Base-by-base conservation (phyloP, 2,888 invertebrate species). In the Odontocerum albicorne region DNA sequence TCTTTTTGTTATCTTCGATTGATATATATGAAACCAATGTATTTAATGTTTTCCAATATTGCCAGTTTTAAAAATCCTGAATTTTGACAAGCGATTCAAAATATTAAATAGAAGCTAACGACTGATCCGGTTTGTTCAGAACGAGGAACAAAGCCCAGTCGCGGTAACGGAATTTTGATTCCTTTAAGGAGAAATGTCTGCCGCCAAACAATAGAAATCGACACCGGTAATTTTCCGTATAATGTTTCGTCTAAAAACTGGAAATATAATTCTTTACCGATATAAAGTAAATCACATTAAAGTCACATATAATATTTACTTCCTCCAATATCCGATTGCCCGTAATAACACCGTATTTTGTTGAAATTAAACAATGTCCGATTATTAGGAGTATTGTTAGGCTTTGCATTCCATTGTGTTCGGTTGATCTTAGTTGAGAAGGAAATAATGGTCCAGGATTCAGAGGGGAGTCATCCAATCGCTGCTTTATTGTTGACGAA, bases 401-500 rank as follows among this genome's bases (percentile, higher is more conserved):
- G 42, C 16, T 46, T 16, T 17, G 46, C 31, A 43, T 55, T 54
- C 50, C 53, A 53, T 49, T 55, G 57, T 52, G 44, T 36, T 47
- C 21, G 47, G 31, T 49, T 38, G 57, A 57, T 57, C 57, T 57
- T 22, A 39, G 40, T 15, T 15, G 40, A 43, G 51, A 20, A 45
- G 53, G 59, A 49, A 49, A 59, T 49, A 59, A 56, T 56, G 46
- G 56, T 39, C 50, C 49, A 40, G 42, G 49, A 19, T 49, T 13
- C 39, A 22, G 49, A 43, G 57, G 57, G 55, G 55, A 42, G 57
- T 36, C 42, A 49, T 49, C 55, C 57, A 52, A 57, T 60, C 57
- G 57, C 57, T 55, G 55, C 44, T 55, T 51, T 50, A 60, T 60
- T 60, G 60, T 60, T 45, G 60, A 55, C 54, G 59, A 50, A 56